Base-by-base conservation (phyloP, 1,140 invertebrate species). In the Vanessa atalanta region DNA sequence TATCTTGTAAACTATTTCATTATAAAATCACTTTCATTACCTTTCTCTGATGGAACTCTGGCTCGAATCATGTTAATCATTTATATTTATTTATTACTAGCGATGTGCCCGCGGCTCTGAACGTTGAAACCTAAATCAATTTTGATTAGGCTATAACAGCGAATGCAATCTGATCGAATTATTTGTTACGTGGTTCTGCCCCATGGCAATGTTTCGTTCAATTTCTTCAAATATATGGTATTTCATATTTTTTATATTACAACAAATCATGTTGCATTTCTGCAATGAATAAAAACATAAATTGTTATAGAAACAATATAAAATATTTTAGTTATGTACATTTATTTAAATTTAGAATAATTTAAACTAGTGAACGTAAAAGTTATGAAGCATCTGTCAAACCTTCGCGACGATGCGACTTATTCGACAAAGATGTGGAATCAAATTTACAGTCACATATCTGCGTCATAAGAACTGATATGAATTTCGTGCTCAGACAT, bases 21-120 rank as follows among this genome's bases (percentile, higher is more conserved):
- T 83, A 83, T 67, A 75, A 61, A 82, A 84, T 84, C 79, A 86
- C 87, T 88, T 88, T 88, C 87, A 68, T 81, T 78, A 79, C 83
- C 84, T 88, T 88, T 88, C 87, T 84, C 84, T 80, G 51, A 69
- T 76, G 68, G 67, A 37, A 53, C 64, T 73, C 65, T 53, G 55
- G 71, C 57, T 15, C 26, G 57, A 23, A 13, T 57, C 72, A 61
- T 73, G 83, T 86, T 84, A 83, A 86, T 87, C 84, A 83, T 74
- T 26, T 69, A 70, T 70, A 65, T 69, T 65, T 76, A 70, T 69
- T n/a, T 68, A 65, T 72, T 55, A 43, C 61, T 69, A 69, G 15
- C 13, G 47, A 8, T 51, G 3, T 15, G 47, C 47, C 43, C 65
- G 47, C 47, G 65, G 47, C 47, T 37, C n/a, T n/a, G 20, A 6